Evolutionary conservation across 2,888 invertebrate genomes (phyloP), one percentile per base, ranked within the genome.

Genomic region (Phlogophora meticulosa): DNA sequence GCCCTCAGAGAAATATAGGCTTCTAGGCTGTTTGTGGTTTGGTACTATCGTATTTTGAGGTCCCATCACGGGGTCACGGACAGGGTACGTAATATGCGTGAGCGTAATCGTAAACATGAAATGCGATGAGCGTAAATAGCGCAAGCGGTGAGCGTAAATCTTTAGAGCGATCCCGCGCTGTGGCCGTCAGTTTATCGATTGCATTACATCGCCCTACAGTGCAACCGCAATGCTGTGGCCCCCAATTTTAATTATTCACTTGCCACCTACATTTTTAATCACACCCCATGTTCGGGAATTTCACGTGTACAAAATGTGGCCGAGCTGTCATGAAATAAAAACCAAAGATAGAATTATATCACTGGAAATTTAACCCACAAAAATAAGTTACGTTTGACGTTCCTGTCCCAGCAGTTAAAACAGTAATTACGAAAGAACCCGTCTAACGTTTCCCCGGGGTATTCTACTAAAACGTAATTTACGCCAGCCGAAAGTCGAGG

Each of bases 381-480:
- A 90, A 93, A 93, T 92, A 94, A 90, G 92, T 91, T 87, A 90
- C 87, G 85, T 93, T 92, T 94, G 94, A 94, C 94, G 88, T 93
- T 91, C 90, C 92, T 91, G 93, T 93, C 92, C 88, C 89, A 90
- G 89, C 92, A 93, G 92, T 94, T 93, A 92, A 94, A 94, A 93
- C 93, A 89, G 94, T 94, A 94, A 95, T 95, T 94, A 94, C 89
- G 88, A 91, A 89, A 89, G 90, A 90, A 89, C 91, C 92, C 93
- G 92, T 93, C 94, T 93, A 94, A 94, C 91, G 93, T 94, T 94
- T 91, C 95, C 94, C 94, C 82, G 69, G 93, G 92, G 94, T 87
- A 91, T 94, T 93, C 91, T 90, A 90, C 92, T 91, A 92, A 93
- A 93, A 92, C 91, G 94, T 94, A 94, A 95, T 95, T 95, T 95